Base-by-base conservation (phyloP, 2,888 invertebrate species). In the Hydrotaea cyrtoneurina region DNA sequence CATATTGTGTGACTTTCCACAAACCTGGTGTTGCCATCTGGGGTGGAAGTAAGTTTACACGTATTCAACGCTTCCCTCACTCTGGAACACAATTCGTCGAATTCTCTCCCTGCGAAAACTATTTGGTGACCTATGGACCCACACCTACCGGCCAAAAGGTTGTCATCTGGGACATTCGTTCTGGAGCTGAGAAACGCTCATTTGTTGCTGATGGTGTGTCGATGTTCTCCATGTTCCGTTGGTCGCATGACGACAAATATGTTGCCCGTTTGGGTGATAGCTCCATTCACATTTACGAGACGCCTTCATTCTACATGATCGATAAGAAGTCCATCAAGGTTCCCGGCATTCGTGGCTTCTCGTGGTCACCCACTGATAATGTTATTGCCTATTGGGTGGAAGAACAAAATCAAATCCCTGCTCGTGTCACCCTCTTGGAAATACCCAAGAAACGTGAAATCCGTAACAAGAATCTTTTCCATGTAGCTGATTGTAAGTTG, bases 331-430 rank as follows among this genome's bases (percentile, higher is more conserved):
- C 98, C 86, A 96, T 99, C 80, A 98, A 98, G 92, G 96, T 97
- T 59, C 94, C 95, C 7, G 97, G 97, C 55, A 97, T 98, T 88
- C 94, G 97, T 87, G 98, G 98, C 90, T 99, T 99, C 93, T 96
- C 96, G 88, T 99, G 99, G 99, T 99, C 99, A 0, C 99, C 99
- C 0, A 97, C 98, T 0, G 98, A 99, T 91, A 99, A 98, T 91
- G 94, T 97, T 46, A 95, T 99, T 66, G 99, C 99, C 0, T 99
- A 98, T 92, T 99, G 99, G 98, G 98, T 99, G 3, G 98, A 98
- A 0, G 99, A 99, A 93, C 96, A 98, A 90, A 98, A 98, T 90
- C 97, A 98, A 90, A 98, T 98, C 0, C 99, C 99, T 11, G 99
- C 99, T 0, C 95, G 98, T 89, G 98, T 99, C 0, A 98, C 97